phyloP scores from a whole-genome alignment of 2,888 invertebrate species.

The Aphidoletes aphidimyza region DNA sequence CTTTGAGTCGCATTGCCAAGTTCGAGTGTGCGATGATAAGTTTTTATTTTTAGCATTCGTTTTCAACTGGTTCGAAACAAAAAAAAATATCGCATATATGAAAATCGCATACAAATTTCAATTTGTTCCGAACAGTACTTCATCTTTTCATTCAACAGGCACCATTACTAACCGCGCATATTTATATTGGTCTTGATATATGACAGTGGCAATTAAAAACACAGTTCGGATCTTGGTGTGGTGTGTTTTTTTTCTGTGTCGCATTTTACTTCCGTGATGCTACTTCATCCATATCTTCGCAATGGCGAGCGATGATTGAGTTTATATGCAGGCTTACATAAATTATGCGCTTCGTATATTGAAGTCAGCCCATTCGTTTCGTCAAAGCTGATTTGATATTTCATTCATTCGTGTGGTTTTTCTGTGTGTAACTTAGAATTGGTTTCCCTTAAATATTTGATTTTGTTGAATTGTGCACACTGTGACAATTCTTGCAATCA shows the following conservation, averaged over 20 bases:
- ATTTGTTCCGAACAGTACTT: too few relatives aligned
- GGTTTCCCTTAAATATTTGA: slow-evolving; percentile 20
- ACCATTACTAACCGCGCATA: too few relatives aligned
- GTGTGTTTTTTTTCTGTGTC: neutral
- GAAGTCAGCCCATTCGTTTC: neutral
- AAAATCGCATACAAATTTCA: neutral
- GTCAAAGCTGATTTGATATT: too few relatives aligned
- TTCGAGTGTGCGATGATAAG: neutral
- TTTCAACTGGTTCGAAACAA: neutral
- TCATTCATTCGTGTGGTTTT: too few relatives aligned
- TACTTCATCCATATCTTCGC: neutral
- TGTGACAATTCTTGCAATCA: neutral
- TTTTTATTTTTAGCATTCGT: slow-evolving; percentile 18
- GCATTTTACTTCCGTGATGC: slow-evolving; percentile 34
- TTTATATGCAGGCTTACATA: neutral
- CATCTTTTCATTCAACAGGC: too few relatives aligned
- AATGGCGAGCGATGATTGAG: neutral
- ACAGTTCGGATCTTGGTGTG: slow-evolving; percentile 1
- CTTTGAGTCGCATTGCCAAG: slow-evolving; percentile 1
- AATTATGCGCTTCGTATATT: neutral
- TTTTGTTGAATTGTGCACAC: neutral
- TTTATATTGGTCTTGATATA: neutral
- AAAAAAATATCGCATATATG: too few relatives aligned
- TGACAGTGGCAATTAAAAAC: slow-evolving; percentile 31
- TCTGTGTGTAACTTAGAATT: too few relatives aligned